A percentile compares a stretch with the other conserved stretches of the same genome.
phyloP scores from a whole-genome alignment of 2,888 invertebrate genomes.

The Ommatoiulus sabulosus region DNA sequence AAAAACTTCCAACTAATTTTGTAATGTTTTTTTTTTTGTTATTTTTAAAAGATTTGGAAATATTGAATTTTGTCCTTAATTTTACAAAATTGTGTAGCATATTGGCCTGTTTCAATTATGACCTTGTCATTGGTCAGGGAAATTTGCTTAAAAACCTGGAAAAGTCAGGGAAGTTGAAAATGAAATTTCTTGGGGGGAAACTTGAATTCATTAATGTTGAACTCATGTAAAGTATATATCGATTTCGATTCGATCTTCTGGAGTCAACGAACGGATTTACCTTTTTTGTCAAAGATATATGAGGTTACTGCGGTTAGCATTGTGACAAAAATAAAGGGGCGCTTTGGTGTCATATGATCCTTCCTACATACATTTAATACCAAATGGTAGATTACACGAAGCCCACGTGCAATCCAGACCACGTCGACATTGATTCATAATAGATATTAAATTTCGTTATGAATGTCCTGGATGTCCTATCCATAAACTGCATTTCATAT shows the following conservation, averaged over 20 bases:
- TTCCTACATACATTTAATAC: background rate
- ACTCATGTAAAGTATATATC: no score
- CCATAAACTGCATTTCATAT: background rate
- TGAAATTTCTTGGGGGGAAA: no score
- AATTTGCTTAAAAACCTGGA: no score
- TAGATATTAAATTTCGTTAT: background rate
- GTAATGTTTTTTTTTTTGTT: no score
- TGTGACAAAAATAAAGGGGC: background rate
- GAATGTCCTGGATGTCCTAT: background rate
- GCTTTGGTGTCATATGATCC: background rate
- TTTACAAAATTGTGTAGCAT: no score
- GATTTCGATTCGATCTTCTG: background rate
- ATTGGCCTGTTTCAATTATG: no score
- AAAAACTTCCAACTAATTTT: no score
- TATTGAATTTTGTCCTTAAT: no score
- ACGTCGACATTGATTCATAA: background rate
- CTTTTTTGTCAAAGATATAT: background rate
- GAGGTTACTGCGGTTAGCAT: background rate
- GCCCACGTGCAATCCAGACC: background rate
- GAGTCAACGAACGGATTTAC: conserved; percentile 11
- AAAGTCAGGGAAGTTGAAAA: no score
- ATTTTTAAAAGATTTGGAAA: no score
- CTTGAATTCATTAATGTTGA: no score
- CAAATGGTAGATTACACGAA: background rate
- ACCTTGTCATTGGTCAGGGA: no score